Evolutionary conservation across 2,797 vertebrate species (phyloP), one percentile per base, ranked within the genome.

Genomic region (Craterocephalus amniculus): DNA sequence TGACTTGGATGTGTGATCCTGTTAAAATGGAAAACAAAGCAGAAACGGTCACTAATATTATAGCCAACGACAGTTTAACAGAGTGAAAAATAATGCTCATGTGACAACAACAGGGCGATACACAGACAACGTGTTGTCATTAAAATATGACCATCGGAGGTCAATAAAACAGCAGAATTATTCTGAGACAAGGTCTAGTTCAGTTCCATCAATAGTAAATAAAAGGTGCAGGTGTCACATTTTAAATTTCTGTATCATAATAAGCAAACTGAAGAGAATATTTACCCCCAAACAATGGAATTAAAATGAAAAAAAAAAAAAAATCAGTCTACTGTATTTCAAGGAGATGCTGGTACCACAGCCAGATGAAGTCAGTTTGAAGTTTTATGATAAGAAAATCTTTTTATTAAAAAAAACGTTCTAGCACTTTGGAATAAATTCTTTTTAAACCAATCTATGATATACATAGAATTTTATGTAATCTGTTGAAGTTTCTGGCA

Each of bases 21-120:
- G 89, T 89, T 88, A 84, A 89, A 90, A 88, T 85, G 90, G 84
- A 89, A 81, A 84, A 83, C 77, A 83, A 88, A 71, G 76, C 84
- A 67, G 70, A 51, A 72, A 83, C 49, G 79, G 79, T 79, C 79
- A 67, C 67, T 80, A 57, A 78, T 74, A 71, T 73, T 63, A 70
- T 54, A 82, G 57, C 31, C 71, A 84, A 82, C 74, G 63, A 70
- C 83, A 43, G 61, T 20, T 67, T 24, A 26, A 66, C 63, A 32
- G 35, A 29, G 63, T 73, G 67, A 65, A 74, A 56, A 67, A 69
- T 67, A 79, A 74, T 48, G 74, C 72, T 87, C 67, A 73, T 75
- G 79, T 67, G 63, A 63, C 74, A 72, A 71, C 49, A 24, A 70
- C 45, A 67, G 55, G 58, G 70, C 65, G 64, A 78, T 79, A 76